Evolutionary conservation across 2,113 vertebrate species (phyloP), one percentile per base, ranked within the genome.

Genomic region (Sminthopsis crassicaudata): DNA sequence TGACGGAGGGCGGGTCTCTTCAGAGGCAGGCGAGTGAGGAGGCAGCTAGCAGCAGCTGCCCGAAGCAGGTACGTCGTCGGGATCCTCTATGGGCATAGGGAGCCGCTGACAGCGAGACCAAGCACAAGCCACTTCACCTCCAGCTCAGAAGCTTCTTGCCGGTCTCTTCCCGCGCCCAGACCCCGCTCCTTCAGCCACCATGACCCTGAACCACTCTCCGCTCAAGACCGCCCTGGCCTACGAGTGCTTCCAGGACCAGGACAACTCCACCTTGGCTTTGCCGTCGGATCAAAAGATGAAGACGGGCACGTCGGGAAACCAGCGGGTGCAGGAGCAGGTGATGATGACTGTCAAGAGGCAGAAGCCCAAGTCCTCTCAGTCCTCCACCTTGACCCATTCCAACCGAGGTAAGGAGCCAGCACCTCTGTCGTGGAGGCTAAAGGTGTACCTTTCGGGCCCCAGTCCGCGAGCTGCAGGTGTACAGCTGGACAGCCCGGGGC

Each of bases 281-380:
- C 99, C 99, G 53, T 99, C 98, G 0, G 98, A 99, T 94, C 98
- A 98, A 52, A 98, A 97, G 95, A 97, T 99, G 97, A 99, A 98
- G 94, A 99, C 98, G 0, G 98, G 98, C 84, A 98, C 98, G 90
- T 98, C 98, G 0, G 98, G 98, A 19, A 97, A 98, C 53, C 99
- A 99, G 97, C 98, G 98, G 2, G 99, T 99, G 92, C 98, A 99
- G 89, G 98, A 99, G 96, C 99, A 99, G 92, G 98, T 99, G 97
- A 98, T 99, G 98, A 98, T 99, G 98, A 99, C 99, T 0, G 98
- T 99, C 95, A 99, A 97, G 96, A 57, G 98, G 94, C 99, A 99
- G 97, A 99, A 99, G 97, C 98, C 99, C 46, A 99, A 98, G 97
- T 97, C 98, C 0, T 99, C 99, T 0, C 98, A 98, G 93, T 97